Evolutionary conservation across 2,888 invertebrate genomes (phyloP), one percentile per base, ranked within the genome.

Genomic region (Autographa pulchrina): DNA sequence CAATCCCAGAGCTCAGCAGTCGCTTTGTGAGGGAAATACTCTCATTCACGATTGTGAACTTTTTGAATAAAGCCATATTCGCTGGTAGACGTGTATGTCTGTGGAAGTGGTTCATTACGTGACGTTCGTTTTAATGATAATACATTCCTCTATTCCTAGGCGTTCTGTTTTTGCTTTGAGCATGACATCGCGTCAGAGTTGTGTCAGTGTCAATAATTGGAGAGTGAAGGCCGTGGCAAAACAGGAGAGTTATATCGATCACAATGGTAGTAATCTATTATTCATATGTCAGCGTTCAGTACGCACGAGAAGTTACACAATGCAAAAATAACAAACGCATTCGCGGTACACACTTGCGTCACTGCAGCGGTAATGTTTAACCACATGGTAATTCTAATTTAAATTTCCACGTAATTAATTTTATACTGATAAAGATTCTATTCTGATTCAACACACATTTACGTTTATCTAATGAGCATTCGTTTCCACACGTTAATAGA

Each of bases 31-130:
- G 88, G 85, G 86, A 88, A 89, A 89, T 89, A 87, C 87, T 84
- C 88, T 87, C 88, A 89, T 91, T 89, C 88, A 86, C 86, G 88
- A 92, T 93, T 91, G 92, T 91, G 91, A 92, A 90, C 88, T 89
- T 91, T 92, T 89, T 92, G 90, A 92, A 94, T 93, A 89, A 92
- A 91, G 83, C 85, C 87, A 90, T 90, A 90, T 91, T 89, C 85
- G 78, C 85, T 90, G 58, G 86, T 86, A 85, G 84, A 83, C 78
- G 70, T 80, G 84, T 89, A 76, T 80, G 78, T 85, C 75, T 25
- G 38, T 77, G 80, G 83, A 89, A 91, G 91, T 89, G 88, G 89
- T 88, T 93, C 87, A 91, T 92, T 92, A 92, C 72, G 76, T 81
- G 81, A 76, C 75, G 76, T 74, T 71, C 65, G 74, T 65, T 80